Evolutionary conservation across 2,797 vertebrate genomes (phyloP), one percentile per base, ranked within the genome.

Genomic region (Leucoraja ocellata): DNA sequence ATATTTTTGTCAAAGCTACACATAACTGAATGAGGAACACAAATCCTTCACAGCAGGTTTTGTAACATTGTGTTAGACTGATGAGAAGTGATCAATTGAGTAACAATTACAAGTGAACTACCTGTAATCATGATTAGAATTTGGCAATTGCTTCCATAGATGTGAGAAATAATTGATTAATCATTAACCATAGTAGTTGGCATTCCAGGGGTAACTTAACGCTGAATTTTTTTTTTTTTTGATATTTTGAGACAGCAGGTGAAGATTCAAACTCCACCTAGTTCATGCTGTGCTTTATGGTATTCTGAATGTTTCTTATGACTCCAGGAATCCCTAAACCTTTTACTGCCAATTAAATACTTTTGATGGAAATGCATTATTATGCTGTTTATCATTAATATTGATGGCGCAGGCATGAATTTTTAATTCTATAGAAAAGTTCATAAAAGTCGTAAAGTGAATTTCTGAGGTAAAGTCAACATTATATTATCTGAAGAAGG

Each of bases 41-140:
- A 68, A 65, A 88, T 14, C 1, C 14, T 65, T 65, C n/a, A 68
- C 7, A 7, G n/a, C 84, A 88, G 84, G 6, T 36, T 36, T 21
- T 88, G 84, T 88, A 88, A 36, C 61, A 36, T 88, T 88, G 6
- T 65, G 11, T 61, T 84, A 32, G 58, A 10, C 16, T 14, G 18
- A 14, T 1, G 16, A 36, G 13, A 39, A 61, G 58, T 58, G 58
- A 61, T n/a, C 54, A 84, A 61, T 61, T 61, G 81, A 61, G 58
- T 84, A 5, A 84, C 81, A 61, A 88, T 65, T 88, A 88, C 36
- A 91, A 74, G 74, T 91, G 36, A 91, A 91, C 36, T 46, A 74
- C 21, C 21, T 91, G 68, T 14, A 91, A 91, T 91, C 90, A 83
- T 74, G 68, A 88, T 68, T 91, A 54, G 36, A 91, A 91, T 74